Evolutionary conservation across 2,797 vertebrate species (phyloP).

Genomic region (Neosilurus hyrtlii): DNA sequence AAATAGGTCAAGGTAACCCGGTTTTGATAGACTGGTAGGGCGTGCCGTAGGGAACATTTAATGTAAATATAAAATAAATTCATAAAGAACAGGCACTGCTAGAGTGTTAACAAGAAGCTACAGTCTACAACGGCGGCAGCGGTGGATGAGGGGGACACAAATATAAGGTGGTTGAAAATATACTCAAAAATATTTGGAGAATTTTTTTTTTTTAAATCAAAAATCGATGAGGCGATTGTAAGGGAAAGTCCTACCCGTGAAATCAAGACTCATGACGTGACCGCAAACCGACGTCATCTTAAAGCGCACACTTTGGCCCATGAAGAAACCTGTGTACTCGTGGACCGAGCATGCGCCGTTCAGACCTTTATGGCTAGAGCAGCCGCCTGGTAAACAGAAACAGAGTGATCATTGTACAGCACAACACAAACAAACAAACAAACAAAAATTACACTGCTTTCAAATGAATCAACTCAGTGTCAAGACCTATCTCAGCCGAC

Average conservation of each 20-base stretch:
- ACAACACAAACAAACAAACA: neutral
- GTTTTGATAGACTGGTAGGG: too few relatives aligned
- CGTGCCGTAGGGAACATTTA: too few relatives aligned
- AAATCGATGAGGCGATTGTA: neutral
- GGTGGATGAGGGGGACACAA: too few relatives aligned
- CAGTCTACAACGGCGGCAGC: too few relatives aligned
- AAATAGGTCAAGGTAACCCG: too few relatives aligned
- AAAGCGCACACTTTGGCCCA: constrained; percentile 81
- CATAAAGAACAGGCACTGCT: too few relatives aligned
- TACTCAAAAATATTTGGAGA: neutral
- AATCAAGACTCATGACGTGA: constrained; percentile 97
- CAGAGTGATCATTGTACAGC: neutral
- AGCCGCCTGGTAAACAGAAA: constrained; percentile 73
- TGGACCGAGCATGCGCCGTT: constrained; percentile 92
- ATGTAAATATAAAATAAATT: too few relatives aligned
- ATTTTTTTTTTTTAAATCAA: neutral
- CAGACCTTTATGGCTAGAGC: constrained; percentile 86
- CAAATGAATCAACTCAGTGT: too few relatives aligned
- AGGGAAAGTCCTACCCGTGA: constrained; percentile 78
- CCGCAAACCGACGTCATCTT: constrained; percentile 98
- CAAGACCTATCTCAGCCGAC: too few relatives aligned
- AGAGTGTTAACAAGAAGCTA: too few relatives aligned
- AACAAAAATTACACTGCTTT: neutral
- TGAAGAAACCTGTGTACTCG: constrained; percentile 83
- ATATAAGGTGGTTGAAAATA: neutral